phyloP scores from a whole-genome alignment of 2,888 invertebrate species.

The Sphaerophoria rueppellii region DNA sequence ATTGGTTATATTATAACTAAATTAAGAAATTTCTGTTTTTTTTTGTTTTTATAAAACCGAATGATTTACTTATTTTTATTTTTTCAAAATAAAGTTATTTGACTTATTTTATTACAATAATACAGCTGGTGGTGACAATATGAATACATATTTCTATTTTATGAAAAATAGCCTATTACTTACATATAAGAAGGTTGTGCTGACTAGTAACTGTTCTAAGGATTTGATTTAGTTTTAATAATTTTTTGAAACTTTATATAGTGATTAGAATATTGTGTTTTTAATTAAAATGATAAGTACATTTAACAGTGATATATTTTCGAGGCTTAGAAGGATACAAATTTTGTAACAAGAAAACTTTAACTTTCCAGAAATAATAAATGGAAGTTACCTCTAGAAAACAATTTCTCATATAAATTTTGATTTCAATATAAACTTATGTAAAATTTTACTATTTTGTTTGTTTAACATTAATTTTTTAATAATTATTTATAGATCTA shows the following conservation, averaged over 20 bases:
- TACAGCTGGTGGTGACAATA: conserved; percentile 27
- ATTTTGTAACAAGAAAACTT: not conserved
- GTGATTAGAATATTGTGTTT: no score
- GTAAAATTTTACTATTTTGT: conserved; percentile 6
- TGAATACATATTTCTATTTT: conserved; percentile 28
- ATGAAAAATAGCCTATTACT: conserved; percentile 5
- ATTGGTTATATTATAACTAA: not conserved
- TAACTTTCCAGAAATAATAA: no score
- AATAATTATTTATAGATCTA: not conserved
- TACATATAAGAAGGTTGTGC: not conserved
- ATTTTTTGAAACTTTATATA: no score
- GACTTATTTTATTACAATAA: conserved; percentile 21
- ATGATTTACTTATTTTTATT: conserved; percentile 23
- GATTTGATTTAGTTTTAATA: no score
- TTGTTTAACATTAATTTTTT: conserved; percentile 1
- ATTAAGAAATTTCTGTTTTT: not conserved
- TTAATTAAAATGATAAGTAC: not conserved
- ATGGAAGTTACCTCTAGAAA: no score
- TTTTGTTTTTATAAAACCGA: conserved; percentile 11
- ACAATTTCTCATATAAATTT: conserved; percentile 4
- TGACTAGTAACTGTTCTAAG: not conserved
- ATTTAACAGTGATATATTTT: conserved; percentile 10
- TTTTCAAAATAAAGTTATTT: conserved; percentile 48
- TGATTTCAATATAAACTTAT: conserved; percentile 13
- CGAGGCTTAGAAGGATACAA: not conserved